phyloP scores from a whole-genome alignment of 2,888 invertebrate species.

The Neria commutata region DNA sequence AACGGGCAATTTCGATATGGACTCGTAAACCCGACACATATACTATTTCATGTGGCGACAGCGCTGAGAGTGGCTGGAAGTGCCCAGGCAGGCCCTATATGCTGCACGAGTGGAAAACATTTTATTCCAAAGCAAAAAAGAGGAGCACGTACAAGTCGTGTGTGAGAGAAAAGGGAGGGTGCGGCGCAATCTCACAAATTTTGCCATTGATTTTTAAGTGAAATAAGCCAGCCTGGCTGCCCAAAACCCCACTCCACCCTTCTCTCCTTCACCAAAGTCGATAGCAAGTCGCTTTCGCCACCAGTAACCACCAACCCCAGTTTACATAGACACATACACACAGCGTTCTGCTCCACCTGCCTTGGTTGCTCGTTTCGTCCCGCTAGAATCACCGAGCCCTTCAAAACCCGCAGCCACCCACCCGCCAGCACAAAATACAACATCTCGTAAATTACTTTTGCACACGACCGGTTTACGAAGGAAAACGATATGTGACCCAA shows the following conservation, averaged over 20 bases:
- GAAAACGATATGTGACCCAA: neutral
- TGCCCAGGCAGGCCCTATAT: slow-evolving; percentile 11
- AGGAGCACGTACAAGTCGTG: too few relatives aligned
- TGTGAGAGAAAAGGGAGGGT: too few relatives aligned
- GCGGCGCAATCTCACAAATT: too few relatives aligned
- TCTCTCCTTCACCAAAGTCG: neutral
- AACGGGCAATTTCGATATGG: too few relatives aligned
- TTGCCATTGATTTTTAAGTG: slow-evolving; percentile 43
- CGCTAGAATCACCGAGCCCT: neutral
- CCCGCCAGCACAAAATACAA: slow-evolving; percentile 1
- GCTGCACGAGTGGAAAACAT: slow-evolving; percentile 7
- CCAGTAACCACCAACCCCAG: slow-evolving; percentile 3
- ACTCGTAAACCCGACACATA: too few relatives aligned
- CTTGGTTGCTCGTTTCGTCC: slow-evolving; percentile 9
- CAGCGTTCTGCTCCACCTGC: neutral
- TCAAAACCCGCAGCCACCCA: neutral
- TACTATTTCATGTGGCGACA: slow-evolving; percentile 25
- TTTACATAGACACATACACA: neutral
- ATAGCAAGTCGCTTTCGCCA: neutral
- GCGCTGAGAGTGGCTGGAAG: neutral
- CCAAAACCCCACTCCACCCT: slow-evolving; percentile 1
- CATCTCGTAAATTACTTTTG: slow-evolving; percentile 23
- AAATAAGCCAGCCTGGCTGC: slow-evolving; percentile 14
- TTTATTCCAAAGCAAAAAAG: neutral
- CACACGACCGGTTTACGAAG: slow-evolving; percentile 20